These are phyloP conservation scores for Lateolabrax maculatus DNA, from an alignment of 2,797 vertebrate genomes.

Conservation along the genomic window DNA sequence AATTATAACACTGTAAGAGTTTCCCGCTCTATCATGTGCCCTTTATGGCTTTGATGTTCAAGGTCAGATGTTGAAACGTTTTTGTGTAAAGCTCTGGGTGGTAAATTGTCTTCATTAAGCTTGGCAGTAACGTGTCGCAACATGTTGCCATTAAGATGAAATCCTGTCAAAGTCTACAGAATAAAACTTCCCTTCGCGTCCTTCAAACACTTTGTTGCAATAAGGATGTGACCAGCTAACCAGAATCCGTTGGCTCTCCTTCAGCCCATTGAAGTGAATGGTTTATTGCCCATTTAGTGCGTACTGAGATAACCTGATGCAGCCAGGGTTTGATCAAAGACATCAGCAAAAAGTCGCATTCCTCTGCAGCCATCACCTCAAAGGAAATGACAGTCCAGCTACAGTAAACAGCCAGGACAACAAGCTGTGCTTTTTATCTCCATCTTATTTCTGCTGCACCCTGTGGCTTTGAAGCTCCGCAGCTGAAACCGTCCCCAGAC, in stretches of 20 bases:
- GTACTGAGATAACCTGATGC: conserved; percentile 50
- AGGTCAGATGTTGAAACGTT: conserved; percentile 7
- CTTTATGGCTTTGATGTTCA: conserved; percentile 41
- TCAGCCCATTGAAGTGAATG: conserved; percentile 8
- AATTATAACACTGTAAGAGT: conserved; percentile 8
- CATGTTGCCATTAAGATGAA: neutral
- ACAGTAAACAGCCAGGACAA: conserved; percentile 72
- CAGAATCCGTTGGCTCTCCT: neutral
- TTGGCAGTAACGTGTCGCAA: neutral
- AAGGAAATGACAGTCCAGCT: conserved; percentile 66
- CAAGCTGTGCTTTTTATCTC: conserved; percentile 80
- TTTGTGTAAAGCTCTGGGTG: neutral
- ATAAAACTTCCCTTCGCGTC: neutral
- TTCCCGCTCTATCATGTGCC: conserved; percentile 11
- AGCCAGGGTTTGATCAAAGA: conserved; percentile 65
- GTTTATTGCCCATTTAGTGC: conserved; percentile 58
- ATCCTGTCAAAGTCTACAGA: neutral
- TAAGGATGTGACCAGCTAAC: conserved; percentile 17
- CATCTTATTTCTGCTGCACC: conserved; percentile 72
- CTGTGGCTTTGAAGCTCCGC: conserved; percentile 67
- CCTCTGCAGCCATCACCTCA: conserved; percentile 60
- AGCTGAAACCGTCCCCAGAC: conserved; percentile 66
- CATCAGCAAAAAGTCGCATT: conserved; percentile 62
- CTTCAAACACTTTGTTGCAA: neutral
- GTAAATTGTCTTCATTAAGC: conserved; percentile 12